A percentile compares a stretch with the other conserved stretches of the same genome.
Conservation (phyloP, 2,797 vertebrate species). For the Anas georgica region DNA sequence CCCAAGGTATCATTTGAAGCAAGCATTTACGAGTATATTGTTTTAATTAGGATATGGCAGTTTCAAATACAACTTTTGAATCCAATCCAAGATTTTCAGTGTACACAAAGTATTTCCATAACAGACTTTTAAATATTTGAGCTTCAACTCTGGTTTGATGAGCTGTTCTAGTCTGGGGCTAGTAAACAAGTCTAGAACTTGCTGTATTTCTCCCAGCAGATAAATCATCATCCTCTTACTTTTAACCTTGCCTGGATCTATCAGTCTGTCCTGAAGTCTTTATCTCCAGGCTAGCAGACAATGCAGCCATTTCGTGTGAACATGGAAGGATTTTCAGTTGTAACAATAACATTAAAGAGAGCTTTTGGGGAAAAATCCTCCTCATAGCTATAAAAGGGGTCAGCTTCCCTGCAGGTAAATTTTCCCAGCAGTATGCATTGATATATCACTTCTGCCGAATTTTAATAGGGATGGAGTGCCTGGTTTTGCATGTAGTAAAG, state of each 20-base stretch:
- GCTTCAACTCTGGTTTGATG: conserved; percentile 22
- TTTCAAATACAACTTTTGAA: conserved; percentile 42
- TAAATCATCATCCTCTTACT: neutral
- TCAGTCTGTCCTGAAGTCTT: neutral
- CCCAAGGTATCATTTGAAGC: neutral
- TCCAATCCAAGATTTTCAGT: conserved; percentile 20
- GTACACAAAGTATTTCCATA: conserved; percentile 37
- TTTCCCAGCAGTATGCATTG: conserved; percentile 7
- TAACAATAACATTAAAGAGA: neutral
- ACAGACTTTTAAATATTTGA: conserved; percentile 20
- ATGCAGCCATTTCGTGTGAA: neutral
- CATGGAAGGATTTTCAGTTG: neutral
- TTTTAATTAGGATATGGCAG: conserved; percentile 65
- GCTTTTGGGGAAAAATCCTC: neutral
- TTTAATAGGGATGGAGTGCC: neutral
- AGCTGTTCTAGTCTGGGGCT: conserved; percentile 45
- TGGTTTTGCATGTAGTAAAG: neutral
- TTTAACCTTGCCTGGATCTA: conserved; percentile 34
- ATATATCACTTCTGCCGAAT: neutral
- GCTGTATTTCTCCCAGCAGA: conserved; percentile 50
- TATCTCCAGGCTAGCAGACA: neutral
- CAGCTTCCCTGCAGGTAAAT: neutral
- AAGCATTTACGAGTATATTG: neutral
- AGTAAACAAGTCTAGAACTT: conserved; percentile 48
- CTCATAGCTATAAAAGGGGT: neutral